A percentile compares a stretch with the other conserved stretches of the same genome.
Evolutionary conservation across 2,888 invertebrate genomes (phyloP).

Genomic region (Drosophila paranaensis): DNA sequence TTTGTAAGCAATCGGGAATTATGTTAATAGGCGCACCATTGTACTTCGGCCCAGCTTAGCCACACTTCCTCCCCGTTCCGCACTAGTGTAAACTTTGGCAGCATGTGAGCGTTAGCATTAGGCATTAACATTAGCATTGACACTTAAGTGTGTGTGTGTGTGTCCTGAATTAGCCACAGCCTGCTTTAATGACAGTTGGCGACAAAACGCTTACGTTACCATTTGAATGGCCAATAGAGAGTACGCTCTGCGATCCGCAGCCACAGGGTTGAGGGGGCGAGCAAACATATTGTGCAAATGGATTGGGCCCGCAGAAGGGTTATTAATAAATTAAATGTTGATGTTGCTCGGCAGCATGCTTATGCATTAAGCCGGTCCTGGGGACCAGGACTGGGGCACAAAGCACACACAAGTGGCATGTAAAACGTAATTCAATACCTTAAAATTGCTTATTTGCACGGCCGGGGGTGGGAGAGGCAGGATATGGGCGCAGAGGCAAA

Average conservation of each 20-base stretch:
- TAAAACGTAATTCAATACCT: constrained; percentile 72
- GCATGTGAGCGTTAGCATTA: constrained; percentile 55
- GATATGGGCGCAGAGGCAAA: background rate
- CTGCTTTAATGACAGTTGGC: constrained; percentile 61
- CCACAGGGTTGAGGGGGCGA: background rate
- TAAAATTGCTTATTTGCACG: constrained; percentile 42
- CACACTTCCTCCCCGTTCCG: background rate
- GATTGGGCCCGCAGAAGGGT: constrained; percentile 62
- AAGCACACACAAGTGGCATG: constrained; percentile 48
- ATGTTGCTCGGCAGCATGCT: constrained; percentile 27
- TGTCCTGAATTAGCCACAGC: constrained; percentile 63
- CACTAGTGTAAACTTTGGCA: constrained; percentile 28
- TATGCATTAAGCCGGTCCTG: constrained; percentile 21
- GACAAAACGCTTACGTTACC: constrained; percentile 63
- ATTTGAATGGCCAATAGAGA: constrained; percentile 30
- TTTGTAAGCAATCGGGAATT: background rate
- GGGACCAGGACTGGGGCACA: constrained; percentile 11
- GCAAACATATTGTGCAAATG: constrained; percentile 49
- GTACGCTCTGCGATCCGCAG: background rate
- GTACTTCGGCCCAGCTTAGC: background rate
- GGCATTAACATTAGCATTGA: constrained; percentile 59
- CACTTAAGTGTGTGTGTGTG: constrained; percentile 55
- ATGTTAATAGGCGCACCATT: background rate
- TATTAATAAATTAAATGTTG: constrained; percentile 75
- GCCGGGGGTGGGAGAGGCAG: constrained; percentile 9